Evolutionary conservation across 2,113 vertebrate genomes (phyloP).

Genomic region (Clarias batrachus): DNA sequence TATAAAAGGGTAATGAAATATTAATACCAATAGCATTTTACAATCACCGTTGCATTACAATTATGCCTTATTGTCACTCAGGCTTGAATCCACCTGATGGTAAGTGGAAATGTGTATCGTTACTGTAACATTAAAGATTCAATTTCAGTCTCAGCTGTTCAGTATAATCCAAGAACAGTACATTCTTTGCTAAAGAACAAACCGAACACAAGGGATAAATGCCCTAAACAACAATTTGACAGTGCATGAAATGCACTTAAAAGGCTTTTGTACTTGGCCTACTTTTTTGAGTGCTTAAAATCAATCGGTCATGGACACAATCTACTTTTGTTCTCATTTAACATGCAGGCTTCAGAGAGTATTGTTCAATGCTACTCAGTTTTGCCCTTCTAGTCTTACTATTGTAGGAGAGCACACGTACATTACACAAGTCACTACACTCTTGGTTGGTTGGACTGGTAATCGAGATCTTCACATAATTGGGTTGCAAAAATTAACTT

Average conservation of each 20-base stretch:
- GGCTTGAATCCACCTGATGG: background rate
- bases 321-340: background rate
- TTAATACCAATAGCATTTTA: background rate
- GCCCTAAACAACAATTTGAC: background rate
- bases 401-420: background rate
- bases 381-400: background rate
- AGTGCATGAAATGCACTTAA: conserved; percentile 4
- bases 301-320: conserved; percentile 17
- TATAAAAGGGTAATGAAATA: background rate
- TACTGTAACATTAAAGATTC: background rate
- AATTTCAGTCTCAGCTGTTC: background rate
- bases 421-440: background rate
- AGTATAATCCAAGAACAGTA: background rate
- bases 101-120: background rate
- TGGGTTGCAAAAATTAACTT: background rate
- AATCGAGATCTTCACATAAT: background rate
- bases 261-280: background rate
- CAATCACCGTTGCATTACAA: background rate
- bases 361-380: background rate
- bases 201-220: background rate
- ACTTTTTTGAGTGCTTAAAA: conserved; percentile 9
- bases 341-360: conserved; percentile 8
- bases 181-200: background rate
- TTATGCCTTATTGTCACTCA: background rate
- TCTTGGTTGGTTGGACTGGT: background rate